Percentiles rank a stretch among this genome's conserved stretches.
Conservation (phyloP, 2,113 vertebrate species). For the Psilopogon haemacephalus region DNA sequence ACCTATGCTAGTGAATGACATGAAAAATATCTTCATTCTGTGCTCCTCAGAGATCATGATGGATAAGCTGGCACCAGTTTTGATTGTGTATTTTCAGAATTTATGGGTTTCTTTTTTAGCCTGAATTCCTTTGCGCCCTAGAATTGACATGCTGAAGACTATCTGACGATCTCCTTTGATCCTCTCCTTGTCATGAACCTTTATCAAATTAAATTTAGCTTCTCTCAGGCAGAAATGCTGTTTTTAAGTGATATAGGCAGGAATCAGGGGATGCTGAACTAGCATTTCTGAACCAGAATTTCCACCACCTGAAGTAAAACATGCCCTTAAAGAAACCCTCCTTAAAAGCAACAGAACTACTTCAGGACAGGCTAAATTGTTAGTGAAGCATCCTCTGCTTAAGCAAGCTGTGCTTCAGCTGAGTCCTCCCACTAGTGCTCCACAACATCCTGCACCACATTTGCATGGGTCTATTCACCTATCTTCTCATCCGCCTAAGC, state of each 20-base stretch:
- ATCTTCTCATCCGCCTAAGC: neutral
- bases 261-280: neutral
- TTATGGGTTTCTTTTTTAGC: neutral
- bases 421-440: neutral
- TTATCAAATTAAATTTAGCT: neutral
- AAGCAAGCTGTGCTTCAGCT: neutral
- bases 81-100: neutral
- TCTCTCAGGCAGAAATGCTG: neutral
- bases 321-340: neutral
- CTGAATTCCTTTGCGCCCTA: neutral
- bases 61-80: fast-evolving
- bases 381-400: neutral
- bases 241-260: neutral
- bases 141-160: neutral
- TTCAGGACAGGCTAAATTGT: neutral
- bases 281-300: neutral
- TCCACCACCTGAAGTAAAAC: neutral
- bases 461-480: neutral
- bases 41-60: neutral
- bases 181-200: neutral
- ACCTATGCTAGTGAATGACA: neutral
- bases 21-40: neutral
- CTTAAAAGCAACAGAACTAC: neutral
- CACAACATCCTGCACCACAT: neutral
- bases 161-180: neutral